Evolutionary conservation across 2,888 invertebrate genomes (phyloP).

Genomic region (Griposia aprilina): DNA sequence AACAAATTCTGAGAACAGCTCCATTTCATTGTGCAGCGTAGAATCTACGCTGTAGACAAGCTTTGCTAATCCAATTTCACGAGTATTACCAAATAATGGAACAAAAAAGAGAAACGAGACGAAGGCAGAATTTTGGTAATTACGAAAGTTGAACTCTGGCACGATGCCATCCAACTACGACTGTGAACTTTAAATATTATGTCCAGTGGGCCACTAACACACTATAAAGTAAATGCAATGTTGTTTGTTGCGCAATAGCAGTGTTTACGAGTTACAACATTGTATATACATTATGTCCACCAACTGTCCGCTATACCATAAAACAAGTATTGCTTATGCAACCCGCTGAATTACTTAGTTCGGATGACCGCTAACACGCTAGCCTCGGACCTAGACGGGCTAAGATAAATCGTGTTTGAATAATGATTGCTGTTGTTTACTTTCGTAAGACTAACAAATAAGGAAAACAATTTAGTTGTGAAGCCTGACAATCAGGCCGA

Average conservation of each 20-base stretch:
- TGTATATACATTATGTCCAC: constrained; percentile 40
- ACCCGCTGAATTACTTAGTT: constrained; percentile 49
- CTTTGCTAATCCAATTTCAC: constrained; percentile 51
- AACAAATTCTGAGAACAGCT: constrained; percentile 26
- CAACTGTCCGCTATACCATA: constrained; percentile 39
- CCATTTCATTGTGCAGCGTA: constrained; percentile 35
- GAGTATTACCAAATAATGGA: constrained; percentile 40
- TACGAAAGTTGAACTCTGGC: constrained; percentile 44
- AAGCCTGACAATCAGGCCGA: not conserved
- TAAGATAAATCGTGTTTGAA: constrained; percentile 37
- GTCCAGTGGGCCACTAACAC: constrained; percentile 58
- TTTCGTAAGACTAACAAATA: not conserved
- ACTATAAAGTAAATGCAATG: constrained; percentile 53
- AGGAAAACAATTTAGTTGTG: constrained; percentile 2
- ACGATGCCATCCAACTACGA: constrained; percentile 46
- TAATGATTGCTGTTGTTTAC: constrained; percentile 24
- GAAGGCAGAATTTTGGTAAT: constrained; percentile 28
- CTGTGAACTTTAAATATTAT: constrained; percentile 51
- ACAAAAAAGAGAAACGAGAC: constrained; percentile 35
- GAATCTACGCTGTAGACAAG: too few relatives aligned
- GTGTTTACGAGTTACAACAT: constrained; percentile 59
- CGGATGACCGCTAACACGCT: constrained; percentile 50
- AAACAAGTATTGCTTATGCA: constrained; percentile 57
- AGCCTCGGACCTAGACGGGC: constrained; percentile 39
- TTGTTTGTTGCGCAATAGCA: constrained; percentile 51